Evolutionary conservation across 2,797 vertebrate species (phyloP), one percentile per base, ranked within the genome.

Genomic region (Esox masquinongy): DNA sequence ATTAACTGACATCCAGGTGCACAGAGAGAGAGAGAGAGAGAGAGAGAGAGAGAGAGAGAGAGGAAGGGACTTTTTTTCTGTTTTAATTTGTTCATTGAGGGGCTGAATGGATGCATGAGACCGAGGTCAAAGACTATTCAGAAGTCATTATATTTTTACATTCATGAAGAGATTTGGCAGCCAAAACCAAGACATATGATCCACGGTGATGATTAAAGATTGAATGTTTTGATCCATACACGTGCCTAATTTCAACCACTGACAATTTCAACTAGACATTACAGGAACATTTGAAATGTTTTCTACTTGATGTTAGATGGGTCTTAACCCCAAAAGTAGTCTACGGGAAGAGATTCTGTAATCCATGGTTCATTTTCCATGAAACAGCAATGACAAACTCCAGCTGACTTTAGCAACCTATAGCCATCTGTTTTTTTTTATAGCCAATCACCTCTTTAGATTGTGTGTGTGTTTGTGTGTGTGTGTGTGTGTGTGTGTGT

Each of bases 81-180:
- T 80, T 75, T 79, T 70, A 59, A 78, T 81, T 74, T 51, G 29
- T 31, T 31, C 29, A 72, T 79, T 36, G 71, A 72, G 26, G 47
- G 15, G 16, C 74, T 85, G 34, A 75, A 53, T 72, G 67, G 77
- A 87, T 84, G 77, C 79, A 84, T 83, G 73, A 80, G 77, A 64
- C 31, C 11, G 12, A 70, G n/a, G 66, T 68, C 68, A 16, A n/a
- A 24, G 22, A 43, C 12, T 14, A 83, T 86, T 89, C 73, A 79
- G 74, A 85, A 90, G 80, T 86, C 85, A 88, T 89, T 88, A 53
- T 84, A 87, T 91, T 83, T 81, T 74, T 82, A 64, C 90, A 91
- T 90, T 91, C 81, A 91, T 85, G 84, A 89, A 16, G 1, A 43
- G 61, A 36, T 39, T 53, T 17, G 61, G 83, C 11, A 49, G 79